These are phyloP conservation scores for Pseudonaja textilis DNA, from an alignment of 2,113 vertebrate genomes.

Conservation along the genomic window DNA sequence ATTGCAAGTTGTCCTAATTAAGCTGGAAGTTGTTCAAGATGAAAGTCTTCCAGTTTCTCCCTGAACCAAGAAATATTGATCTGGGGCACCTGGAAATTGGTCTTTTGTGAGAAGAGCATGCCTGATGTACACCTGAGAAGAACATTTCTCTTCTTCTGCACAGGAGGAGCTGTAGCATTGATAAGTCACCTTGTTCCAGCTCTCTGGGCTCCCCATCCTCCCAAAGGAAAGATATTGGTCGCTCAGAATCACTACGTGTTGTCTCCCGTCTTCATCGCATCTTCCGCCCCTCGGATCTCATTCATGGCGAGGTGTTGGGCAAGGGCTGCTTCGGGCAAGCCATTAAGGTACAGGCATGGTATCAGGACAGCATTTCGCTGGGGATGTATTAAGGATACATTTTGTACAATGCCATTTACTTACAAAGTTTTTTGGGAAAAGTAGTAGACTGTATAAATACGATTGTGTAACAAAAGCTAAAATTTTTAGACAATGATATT, in stretches of 20 bases:
- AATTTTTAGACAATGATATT: not conserved
- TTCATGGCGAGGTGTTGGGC: slow-evolving; percentile 93
- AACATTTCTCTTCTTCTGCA: rapidly evolving
- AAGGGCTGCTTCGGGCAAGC: slow-evolving; percentile 96
- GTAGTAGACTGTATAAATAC: not conserved
- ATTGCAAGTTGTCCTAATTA: not conserved
- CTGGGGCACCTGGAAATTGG: not conserved
- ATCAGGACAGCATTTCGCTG: not conserved
- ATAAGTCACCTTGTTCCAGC: slow-evolving; percentile 86
- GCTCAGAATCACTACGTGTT: slow-evolving; percentile 88
- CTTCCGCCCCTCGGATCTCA: slow-evolving; percentile 95
- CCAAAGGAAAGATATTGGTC: slow-evolving; percentile 87
- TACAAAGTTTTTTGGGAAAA: not conserved
- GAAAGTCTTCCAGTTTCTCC: not conserved
- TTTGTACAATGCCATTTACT: not conserved
- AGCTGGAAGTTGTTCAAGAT: not conserved
- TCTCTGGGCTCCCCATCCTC: slow-evolving; percentile 79
- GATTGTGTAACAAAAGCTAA: not conserved
- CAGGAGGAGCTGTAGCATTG: slow-evolving; percentile 92
- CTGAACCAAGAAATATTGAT: not conserved
- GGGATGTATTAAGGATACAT: not conserved
- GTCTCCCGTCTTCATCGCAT: slow-evolving; percentile 86
- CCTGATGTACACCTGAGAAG: not conserved
- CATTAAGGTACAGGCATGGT: slow-evolving; percentile 82
- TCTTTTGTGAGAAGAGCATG: not conserved